phyloP scores from a whole-genome alignment of 2,888 invertebrate genomes.

The Lacanobia wlatinum region DNA sequence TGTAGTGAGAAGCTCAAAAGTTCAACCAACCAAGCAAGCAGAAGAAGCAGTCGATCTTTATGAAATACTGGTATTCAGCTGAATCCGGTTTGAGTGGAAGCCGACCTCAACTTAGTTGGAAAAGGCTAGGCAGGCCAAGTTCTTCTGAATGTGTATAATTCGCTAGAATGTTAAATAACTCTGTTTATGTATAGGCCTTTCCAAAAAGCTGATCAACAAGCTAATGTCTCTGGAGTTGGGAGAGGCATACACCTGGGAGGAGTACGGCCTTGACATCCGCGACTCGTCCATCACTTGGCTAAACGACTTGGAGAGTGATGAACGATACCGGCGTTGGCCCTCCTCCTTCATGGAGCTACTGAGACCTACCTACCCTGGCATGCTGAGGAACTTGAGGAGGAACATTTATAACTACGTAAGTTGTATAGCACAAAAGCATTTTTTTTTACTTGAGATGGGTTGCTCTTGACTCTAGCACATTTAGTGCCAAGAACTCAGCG shows the following conservation, averaged over 20 bases:
- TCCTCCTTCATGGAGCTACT: slow-evolving; percentile 96
- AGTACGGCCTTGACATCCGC: slow-evolving; percentile 98
- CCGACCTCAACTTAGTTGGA: not conserved
- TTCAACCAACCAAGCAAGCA: not conserved
- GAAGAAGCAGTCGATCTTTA: not conserved
- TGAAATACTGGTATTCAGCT: not conserved
- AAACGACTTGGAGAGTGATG: slow-evolving; percentile 98
- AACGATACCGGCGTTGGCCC: slow-evolving; percentile 97
- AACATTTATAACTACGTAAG: slow-evolving; percentile 96
- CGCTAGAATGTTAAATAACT: not conserved
- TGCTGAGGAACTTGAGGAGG: slow-evolving; percentile 96
- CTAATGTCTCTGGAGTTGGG: slow-evolving; percentile 94
- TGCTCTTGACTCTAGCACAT: no score
- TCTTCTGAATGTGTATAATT: not conserved
- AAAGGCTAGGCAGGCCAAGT: no score
- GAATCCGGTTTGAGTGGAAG: not conserved
- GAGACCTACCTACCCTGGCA: slow-evolving; percentile 99
- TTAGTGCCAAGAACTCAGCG: no score
- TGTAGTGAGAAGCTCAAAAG: not conserved
- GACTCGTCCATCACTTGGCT: slow-evolving; percentile 98
- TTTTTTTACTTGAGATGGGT: not conserved
- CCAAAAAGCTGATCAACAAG: slow-evolving; percentile 91
- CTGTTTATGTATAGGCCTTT: slow-evolving; percentile 85
- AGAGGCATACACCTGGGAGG: slow-evolving; percentile 90
- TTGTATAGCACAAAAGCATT: slow-evolving; percentile 29